phyloP scores from a whole-genome alignment of 2,797 vertebrate genomes.

The Peromyscus attwateri region DNA sequence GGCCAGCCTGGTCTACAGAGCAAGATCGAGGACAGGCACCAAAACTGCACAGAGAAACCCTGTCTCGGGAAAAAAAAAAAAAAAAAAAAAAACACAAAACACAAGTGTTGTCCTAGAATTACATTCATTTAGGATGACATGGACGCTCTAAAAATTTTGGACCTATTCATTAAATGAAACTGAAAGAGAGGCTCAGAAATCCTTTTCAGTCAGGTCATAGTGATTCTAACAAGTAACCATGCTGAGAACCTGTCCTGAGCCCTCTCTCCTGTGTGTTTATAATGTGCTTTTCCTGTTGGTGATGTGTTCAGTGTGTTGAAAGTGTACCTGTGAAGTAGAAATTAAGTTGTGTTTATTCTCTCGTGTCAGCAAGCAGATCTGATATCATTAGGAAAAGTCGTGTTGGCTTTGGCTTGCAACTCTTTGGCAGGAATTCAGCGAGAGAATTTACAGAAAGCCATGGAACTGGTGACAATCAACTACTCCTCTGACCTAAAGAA shows the following conservation, averaged over 20 bases:
- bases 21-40: too few relatives aligned
- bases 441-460: conserved; percentile 99
- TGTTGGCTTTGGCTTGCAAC: conserved; percentile 98
- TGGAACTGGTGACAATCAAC: conserved; percentile 99
- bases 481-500: conserved; percentile 99
- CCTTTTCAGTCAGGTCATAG: neutral
- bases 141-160: neutral
- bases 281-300: conserved; percentile 28
- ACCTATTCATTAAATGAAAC: neutral
- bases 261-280: neutral
- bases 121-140: conserved; percentile 17
- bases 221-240: neutral
- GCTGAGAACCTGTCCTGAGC: neutral
- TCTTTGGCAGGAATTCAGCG: conserved; percentile 99
- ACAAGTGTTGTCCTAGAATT: neutral
- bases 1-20: too few relatives aligned
- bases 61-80: too few relatives aligned
- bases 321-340: conserved; percentile 63
- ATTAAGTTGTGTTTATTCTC: conserved; percentile 83
- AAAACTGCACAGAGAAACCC: too few relatives aligned
- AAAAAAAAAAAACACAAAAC: too few relatives aligned
- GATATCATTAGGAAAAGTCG: conserved; percentile 99
- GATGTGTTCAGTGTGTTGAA: conserved; percentile 53
- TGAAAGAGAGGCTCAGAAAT: neutral
- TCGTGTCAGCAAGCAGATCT: conserved; percentile 97